Evolutionary conservation across 2,888 invertebrate genomes (phyloP).

Genomic region (Callosobruchus maculatus): DNA sequence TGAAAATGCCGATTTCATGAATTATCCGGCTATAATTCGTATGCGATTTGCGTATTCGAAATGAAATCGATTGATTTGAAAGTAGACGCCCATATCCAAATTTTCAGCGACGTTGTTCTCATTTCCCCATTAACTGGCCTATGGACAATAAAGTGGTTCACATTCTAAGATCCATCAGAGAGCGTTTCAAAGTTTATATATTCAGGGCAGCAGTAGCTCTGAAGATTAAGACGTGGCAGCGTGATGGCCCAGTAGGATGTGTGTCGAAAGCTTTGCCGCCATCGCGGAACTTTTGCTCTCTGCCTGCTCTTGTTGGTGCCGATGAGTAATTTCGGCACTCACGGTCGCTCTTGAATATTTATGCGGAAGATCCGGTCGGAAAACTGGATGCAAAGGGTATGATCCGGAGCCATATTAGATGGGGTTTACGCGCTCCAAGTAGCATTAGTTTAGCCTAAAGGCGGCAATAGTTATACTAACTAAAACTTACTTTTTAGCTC

Average conservation of each 20-base stretch:
- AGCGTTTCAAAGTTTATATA: conserved; percentile 41
- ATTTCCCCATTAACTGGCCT: not conserved
- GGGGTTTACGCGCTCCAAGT: no score
- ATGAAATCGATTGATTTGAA: no score
- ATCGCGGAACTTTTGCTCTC: conserved; percentile 28
- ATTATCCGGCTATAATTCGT: no score
- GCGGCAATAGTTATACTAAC: no score
- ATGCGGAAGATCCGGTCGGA: not conserved
- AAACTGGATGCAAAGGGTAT: not conserved
- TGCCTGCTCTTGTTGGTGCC: no score
- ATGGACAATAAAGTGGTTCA: not conserved
- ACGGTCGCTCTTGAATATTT: not conserved
- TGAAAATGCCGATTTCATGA: no score
- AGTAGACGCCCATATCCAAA: no score
- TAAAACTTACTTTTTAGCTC: no score
- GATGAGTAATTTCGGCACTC: not conserved
- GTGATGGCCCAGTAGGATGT: conserved; percentile 40
- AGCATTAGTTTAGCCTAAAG: no score
- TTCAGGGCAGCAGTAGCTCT: conserved; percentile 41
- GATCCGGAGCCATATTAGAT: not conserved
- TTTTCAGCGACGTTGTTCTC: no score
- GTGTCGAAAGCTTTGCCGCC: conserved; percentile 35
- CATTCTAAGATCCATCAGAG: conserved; percentile 29
- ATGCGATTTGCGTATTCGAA: no score
- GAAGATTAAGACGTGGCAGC: conserved; percentile 43